Conservation (phyloP, 2,797 vertebrate genomes). For the Esox lucius region DNA sequence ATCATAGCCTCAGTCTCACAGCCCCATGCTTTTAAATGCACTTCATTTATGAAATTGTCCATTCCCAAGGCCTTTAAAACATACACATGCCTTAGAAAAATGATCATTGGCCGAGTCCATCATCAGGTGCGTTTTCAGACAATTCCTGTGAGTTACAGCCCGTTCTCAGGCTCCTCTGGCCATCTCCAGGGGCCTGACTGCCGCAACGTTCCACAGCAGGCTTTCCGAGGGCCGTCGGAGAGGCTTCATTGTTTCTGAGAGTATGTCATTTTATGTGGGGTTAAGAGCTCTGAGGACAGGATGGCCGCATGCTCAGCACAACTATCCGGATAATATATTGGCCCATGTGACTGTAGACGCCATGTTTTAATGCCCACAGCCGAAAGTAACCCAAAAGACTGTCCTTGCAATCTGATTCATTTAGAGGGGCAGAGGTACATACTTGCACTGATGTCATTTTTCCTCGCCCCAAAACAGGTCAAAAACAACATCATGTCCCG, state of each 20-base stretch:
- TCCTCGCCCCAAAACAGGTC: background rate
- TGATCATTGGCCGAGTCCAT: conserved; percentile 71
- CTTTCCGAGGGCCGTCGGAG: conserved; percentile 35
- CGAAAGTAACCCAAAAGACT: background rate
- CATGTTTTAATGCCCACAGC: conserved; percentile 30
- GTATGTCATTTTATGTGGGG: conserved; percentile 49
- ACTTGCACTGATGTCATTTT: background rate
- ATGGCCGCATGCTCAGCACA: conserved; percentile 44
- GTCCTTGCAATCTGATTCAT: background rate
- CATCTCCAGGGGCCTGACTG: conserved; percentile 42
- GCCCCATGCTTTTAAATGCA: conserved; percentile 58
- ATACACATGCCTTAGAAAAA: conserved; percentile 71
- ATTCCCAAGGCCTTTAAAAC: conserved; percentile 67
- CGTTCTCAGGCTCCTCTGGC: conserved; percentile 35
- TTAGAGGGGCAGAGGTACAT: background rate
- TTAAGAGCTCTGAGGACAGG: conserved; percentile 57
- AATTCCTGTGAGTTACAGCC: conserved; percentile 66
- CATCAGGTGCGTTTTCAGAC: conserved; percentile 64
- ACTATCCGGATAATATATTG: conserved; percentile 51
- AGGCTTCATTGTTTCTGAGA: conserved; percentile 59
- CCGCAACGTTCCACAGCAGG: conserved; percentile 27
- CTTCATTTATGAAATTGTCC: conserved; percentile 58
- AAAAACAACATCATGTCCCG: background rate
- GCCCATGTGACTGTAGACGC: conserved; percentile 37
- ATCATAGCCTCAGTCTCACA: conserved; percentile 58